Percentiles rank a stretch among this genome's conserved stretches.
Conservation (phyloP, 2,113 vertebrate species). For the Gasterosteus nipponicus region DNA sequence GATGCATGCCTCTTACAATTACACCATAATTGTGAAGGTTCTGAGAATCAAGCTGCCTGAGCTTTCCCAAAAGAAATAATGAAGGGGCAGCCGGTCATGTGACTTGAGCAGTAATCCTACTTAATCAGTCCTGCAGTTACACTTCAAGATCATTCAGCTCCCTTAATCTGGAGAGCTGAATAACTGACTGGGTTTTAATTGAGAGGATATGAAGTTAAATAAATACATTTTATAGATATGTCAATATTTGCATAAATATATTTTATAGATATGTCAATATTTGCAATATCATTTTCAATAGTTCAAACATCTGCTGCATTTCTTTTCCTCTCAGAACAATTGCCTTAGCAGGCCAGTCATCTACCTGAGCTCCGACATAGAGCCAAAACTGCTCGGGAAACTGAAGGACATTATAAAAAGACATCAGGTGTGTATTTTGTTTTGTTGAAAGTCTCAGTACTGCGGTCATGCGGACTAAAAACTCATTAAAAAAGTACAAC, state of each 20-base stretch:
- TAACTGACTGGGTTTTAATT: background rate
- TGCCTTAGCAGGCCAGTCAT: constrained; percentile 94
- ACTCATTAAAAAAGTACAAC: too few relatives aligned
- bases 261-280: background rate
- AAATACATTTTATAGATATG: background rate
- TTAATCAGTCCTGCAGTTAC: constrained; percentile 31
- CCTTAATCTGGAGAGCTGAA: constrained; percentile 6
- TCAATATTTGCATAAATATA: background rate
- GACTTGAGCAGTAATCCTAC: constrained; percentile 18
- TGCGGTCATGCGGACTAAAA: background rate
- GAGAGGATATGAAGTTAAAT: background rate
- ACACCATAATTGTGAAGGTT: background rate
- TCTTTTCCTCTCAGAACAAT: constrained; percentile 84
- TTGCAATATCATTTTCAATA: background rate
- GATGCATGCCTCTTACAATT: constrained; percentile 1
- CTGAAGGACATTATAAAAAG: constrained; percentile 97
- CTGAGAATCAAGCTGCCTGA: constrained; percentile 15
- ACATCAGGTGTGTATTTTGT: constrained; percentile 87
- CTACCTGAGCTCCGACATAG: constrained; percentile 93
- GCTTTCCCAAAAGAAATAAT: constrained; percentile 17
- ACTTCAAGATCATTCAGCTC: constrained; percentile 6
- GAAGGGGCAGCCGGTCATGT: constrained; percentile 5
- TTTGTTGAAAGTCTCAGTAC: background rate
- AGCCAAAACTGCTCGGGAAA: constrained; percentile 92
- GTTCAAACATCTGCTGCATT: constrained; percentile 2